Conservation (phyloP, 2,797 vertebrate genomes). For the Sternarchorhynchus goeldii region DNA sequence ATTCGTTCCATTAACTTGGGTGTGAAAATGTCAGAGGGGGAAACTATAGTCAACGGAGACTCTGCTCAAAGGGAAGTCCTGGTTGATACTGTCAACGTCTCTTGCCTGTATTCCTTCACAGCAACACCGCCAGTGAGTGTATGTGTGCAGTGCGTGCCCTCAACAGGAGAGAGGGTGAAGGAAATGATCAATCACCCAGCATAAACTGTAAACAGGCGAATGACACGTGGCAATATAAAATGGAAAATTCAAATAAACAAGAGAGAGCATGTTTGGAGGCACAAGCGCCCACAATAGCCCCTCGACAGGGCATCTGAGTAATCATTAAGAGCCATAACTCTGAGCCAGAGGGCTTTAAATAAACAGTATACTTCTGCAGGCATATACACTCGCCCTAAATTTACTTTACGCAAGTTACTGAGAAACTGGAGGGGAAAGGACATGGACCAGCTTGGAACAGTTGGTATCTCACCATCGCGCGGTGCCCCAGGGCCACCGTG, state of each 20-base stretch:
- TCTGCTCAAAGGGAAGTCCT: slow-evolving; percentile 31
- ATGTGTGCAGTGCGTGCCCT: slow-evolving; percentile 28
- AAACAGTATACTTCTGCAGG: slow-evolving; percentile 81
- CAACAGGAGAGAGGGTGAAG: slow-evolving; percentile 63
- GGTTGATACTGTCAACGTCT: slow-evolving; percentile 11
- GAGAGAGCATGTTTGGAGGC: slow-evolving; percentile 77
- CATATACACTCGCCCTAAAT: slow-evolving; percentile 80
- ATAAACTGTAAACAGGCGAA: slow-evolving; percentile 81
- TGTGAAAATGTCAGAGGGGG: slow-evolving; percentile 30
- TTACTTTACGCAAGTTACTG: slow-evolving; percentile 82
- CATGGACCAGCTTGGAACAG: slow-evolving; percentile 54
- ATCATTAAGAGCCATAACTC: slow-evolving; percentile 83
- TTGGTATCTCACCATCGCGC: slow-evolving; percentile 36
- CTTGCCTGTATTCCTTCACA: slow-evolving; percentile 41
- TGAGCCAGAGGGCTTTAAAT: slow-evolving; percentile 78
- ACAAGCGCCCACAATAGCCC: slow-evolving; percentile 76
- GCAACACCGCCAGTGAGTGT: slow-evolving; percentile 39
- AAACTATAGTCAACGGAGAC: slow-evolving; percentile 21
- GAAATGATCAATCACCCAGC: slow-evolving; percentile 77
- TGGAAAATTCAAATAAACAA: slow-evolving; percentile 88
- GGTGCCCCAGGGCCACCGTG: slow-evolving; percentile 10
- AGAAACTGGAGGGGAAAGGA: slow-evolving; percentile 76
- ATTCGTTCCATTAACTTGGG: slow-evolving; percentile 41
- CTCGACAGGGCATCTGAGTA: slow-evolving; percentile 80
- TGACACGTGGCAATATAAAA: slow-evolving; percentile 84